Evolutionary conservation across 2,113 vertebrate genomes (phyloP).

Genomic region (Melanerpes aurifrons): DNA sequence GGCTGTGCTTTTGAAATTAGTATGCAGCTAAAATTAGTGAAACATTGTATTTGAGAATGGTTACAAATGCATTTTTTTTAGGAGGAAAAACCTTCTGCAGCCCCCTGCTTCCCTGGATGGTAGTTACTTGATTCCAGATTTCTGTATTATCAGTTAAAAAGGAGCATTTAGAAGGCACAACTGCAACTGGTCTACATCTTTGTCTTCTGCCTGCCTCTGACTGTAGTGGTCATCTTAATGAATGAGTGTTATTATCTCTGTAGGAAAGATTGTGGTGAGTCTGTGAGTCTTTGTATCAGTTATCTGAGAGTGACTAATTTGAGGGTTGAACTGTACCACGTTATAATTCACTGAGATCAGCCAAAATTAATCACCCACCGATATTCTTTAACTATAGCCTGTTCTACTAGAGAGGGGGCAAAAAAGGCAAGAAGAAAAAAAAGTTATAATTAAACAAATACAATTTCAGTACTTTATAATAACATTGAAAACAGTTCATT

Average conservation of each 20-base stretch:
- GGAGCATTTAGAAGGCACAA: neutral
- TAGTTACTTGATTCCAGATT: neutral
- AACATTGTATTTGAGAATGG: neutral
- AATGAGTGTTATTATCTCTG: neutral
- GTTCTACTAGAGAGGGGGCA: neutral
- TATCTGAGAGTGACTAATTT: constrained; percentile 18
- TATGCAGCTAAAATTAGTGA: neutral
- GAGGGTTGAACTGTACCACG: neutral
- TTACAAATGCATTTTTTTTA: neutral
- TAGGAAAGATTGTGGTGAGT: neutral
- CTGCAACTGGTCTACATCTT: neutral
- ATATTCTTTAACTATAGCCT: neutral
- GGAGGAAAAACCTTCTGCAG: neutral
- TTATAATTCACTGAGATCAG: neutral
- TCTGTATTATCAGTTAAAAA: neutral
- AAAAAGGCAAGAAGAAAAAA: neutral
- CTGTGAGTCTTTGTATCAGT: neutral
- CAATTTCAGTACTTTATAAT: neutral
- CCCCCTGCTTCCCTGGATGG: neutral
- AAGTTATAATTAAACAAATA: neutral
- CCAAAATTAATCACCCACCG: neutral
- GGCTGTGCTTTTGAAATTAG: neutral
- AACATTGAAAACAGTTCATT: neutral
- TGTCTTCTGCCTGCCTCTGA: neutral
- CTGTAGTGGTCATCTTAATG: neutral